Percentiles rank a stretch among this genome's conserved stretches.
phyloP scores from a whole-genome alignment of 2,113 vertebrate species.

The Lycocorax pyrrhopterus region DNA sequence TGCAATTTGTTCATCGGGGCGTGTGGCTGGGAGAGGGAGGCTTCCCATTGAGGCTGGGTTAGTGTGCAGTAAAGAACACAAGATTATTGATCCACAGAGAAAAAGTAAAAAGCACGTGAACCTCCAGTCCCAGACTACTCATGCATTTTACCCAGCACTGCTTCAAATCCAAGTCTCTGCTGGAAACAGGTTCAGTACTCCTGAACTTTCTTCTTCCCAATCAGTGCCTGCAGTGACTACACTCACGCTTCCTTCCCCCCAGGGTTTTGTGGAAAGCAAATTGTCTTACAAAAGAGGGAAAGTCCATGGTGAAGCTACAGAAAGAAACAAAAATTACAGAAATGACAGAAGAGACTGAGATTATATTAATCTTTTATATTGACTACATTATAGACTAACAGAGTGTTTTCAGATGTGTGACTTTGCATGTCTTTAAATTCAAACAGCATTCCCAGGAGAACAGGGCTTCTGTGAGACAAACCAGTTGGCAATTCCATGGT shows the following conservation, averaged over 20 bases:
- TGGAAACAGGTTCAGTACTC: neutral
- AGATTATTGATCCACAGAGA: neutral
- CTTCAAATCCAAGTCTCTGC: neutral
- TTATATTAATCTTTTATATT: neutral
- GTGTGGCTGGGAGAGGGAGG: neutral
- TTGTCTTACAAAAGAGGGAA: neutral
- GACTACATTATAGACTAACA: neutral
- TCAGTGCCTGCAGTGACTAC: neutral
- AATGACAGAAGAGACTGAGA: neutral
- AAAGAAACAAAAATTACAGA: neutral
- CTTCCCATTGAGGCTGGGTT: neutral
- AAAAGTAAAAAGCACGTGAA: neutral
- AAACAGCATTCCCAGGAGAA: neutral
- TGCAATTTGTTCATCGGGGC: neutral
- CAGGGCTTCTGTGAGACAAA: neutral
- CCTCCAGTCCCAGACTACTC: neutral
- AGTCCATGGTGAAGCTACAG: neutral
- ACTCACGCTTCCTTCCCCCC: neutral
- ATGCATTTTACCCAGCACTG: neutral
- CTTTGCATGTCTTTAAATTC: neutral
- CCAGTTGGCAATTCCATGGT: neutral
- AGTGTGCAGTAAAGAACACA: neutral
- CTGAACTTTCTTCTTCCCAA: neutral
- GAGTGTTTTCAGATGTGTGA: rapidly evolving
- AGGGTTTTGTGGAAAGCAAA: neutral